phyloP scores from a whole-genome alignment of 2,113 vertebrate species.

The Ibidorhyncha struthersii region DNA sequence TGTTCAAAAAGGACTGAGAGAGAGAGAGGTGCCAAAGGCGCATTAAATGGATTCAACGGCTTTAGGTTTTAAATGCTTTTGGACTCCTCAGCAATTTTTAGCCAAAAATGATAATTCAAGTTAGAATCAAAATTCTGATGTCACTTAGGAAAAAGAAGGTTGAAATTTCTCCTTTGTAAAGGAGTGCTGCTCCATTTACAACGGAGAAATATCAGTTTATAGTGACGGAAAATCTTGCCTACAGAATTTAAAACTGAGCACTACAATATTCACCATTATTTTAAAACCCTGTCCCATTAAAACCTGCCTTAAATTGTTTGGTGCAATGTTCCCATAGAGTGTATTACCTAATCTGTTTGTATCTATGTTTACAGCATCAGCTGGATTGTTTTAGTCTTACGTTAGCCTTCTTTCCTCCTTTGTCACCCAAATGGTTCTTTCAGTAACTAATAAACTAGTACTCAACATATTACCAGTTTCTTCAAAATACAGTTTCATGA shows the following conservation, averaged over 20 bases:
- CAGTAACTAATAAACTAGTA: neutral
- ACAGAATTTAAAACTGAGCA: neutral
- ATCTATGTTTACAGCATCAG: neutral
- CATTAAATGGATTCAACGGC: constrained; percentile 61
- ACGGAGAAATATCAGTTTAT: neutral
- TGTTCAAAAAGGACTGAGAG: constrained; percentile 53
- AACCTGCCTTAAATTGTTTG: neutral
- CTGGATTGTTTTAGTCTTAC: neutral
- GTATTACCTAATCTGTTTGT: neutral
- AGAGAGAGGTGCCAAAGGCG: constrained; percentile 56
- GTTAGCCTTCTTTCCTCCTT: neutral
- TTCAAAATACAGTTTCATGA: neutral
- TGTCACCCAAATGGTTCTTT: neutral
- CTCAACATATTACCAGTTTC: neutral
- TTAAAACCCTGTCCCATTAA: neutral
- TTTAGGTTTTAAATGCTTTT: constrained; percentile 55
- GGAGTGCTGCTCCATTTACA: neutral
- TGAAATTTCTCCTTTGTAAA: constrained; percentile 19
- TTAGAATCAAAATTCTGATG: constrained; percentile 48
- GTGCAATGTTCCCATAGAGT: neutral
- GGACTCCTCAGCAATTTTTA: constrained; percentile 52
- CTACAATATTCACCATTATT: neutral
- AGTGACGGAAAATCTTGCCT: neutral
- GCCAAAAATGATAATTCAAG: constrained; percentile 49
- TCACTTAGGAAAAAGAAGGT: constrained; percentile 1